Base-by-base conservation (phyloP, 1,140 invertebrate genomes). In the Drosophila bifasciata region DNA sequence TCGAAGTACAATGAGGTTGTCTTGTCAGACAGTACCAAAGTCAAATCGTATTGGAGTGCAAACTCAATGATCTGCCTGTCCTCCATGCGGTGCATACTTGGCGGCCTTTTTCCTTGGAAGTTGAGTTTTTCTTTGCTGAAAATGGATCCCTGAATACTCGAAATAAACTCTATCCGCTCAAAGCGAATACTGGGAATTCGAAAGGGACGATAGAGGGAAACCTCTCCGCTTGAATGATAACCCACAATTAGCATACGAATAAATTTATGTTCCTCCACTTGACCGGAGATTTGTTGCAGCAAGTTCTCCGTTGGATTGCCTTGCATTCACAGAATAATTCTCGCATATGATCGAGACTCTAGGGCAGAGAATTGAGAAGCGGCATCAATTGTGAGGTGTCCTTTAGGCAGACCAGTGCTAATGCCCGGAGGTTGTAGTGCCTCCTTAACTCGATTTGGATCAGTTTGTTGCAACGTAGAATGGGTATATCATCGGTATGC, bases 401-500 rank as follows among this genome's bases (percentile, higher is more conserved):
- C 2, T 9, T 28, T 5, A 83, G 45, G 57, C 79, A 77, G 5
- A 83, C 36, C 0, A 83, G 0, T 1, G 43, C 28, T 7, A 77
- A 17, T 7, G 8, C 7, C 11, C 52, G 2, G 8, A n/a, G 16
- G 3, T 76, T 80, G 9, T 19, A 63, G 0, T 3, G 7, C 0
- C 0, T 11, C 16, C 8, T 49, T 0, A 59, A 0, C 19, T 3
- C 2, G 0, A 76, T 13, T 11, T 11, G 8, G 0, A 13, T 4
- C 1, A n/a, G 5, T 7, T 52, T 41, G 16, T 59, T 43, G 1
- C 52, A 6, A 0, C 67, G 60, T 5, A 80, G 0, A 5, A 36
- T 52, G 3, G 66, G 21, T 2, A 57, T 51, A 15, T 36, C 57
- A 0, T 5, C 15, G 2, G 52, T 36, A 9, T 46, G 25, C 28